A percentile compares a stretch with the other conserved stretches of the same genome.
These are phyloP conservation scores for Istiophorus platypterus DNA, from an alignment of 2,113 vertebrate genomes.

Conservation along the genomic window DNA sequence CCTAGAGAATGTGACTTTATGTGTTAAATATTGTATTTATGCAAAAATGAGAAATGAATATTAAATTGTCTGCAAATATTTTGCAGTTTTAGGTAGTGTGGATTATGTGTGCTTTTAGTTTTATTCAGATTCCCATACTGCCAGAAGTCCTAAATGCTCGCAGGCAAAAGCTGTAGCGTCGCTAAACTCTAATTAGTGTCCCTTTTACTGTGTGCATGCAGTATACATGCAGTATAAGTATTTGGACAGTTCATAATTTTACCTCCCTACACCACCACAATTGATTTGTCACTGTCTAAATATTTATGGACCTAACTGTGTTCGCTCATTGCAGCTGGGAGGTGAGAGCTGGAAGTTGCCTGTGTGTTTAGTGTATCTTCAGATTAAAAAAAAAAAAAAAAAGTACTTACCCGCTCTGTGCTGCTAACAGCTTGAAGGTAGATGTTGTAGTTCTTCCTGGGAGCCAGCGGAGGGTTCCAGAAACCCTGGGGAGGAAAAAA, in stretches of 20 bases:
- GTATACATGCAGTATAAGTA: not conserved
- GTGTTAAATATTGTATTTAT: not conserved
- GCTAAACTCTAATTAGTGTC: constrained; percentile 6
- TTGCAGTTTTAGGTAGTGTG: too few species aligned
- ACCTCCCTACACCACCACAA: too few species aligned
- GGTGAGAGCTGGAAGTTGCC: not conserved
- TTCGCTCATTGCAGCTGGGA: constrained; percentile 14
- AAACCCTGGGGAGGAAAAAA: constrained; percentile 84
- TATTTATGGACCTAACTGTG: too few species aligned
- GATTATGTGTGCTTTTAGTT: not conserved
- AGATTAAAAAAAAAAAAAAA: constrained; percentile 18
- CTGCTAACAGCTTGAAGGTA: constrained; percentile 99
- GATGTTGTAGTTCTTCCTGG: constrained; percentile 99
- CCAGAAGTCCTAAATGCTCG: not conserved
- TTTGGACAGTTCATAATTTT: too few species aligned
- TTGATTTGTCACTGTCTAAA: too few species aligned
- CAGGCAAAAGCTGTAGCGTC: not conserved
- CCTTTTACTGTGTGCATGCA: not conserved
- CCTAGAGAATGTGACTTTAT: not conserved
- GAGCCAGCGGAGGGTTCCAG: constrained; percentile 96
- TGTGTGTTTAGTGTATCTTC: constrained; percentile 10
- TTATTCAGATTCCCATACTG: not conserved
- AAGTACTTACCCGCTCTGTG: constrained; percentile 91
- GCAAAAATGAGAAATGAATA: not conserved
- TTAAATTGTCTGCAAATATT: not conserved